Evolutionary conservation across 2,113 vertebrate genomes (phyloP), one percentile per base, ranked within the genome.

Genomic region (Helogale parvula): DNA sequence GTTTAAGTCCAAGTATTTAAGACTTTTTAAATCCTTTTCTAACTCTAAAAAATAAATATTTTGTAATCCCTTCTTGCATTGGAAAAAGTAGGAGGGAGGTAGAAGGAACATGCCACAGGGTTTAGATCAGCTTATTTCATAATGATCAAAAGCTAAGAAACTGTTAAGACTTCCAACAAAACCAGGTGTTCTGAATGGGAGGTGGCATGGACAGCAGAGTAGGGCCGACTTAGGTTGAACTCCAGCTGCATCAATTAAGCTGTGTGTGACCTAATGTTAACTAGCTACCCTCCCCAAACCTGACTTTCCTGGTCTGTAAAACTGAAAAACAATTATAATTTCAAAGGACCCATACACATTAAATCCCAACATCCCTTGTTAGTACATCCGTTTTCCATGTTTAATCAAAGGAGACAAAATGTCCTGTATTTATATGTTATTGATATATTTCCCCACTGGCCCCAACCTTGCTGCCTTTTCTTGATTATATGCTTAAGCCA

Each of bases 61-160:
- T 82, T 71, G 2, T 87, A 92, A 93, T 66, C 3, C 8, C 3
- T 25, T 80, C 54, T 54, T 80, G n/a, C 45, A 83, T 15, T 25
- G 14, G 69, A 74, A 69, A 88, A 95, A 69, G 25, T 33, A 90
- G 52, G 80, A 52, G 3, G 23, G 8, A 68, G 6, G 5, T 27
- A 50, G 7, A 88, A 63, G 14, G 31, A 90, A 96, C 94, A 92
- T 27, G 38, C 5, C 15, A 68, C 80, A 68, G 31, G 1, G 41
- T 41, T 65, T 81, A 41, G 66, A 63, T 76, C 17, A 94, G 33
- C 33, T 94, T 54, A 33, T 82, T 85, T 69, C 45, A 38, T 52
- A 52, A 84, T 82, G 54, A 84, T 16, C 71, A 35, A 85, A 90
- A 93, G 35, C 68, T 65, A 90, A 72, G 63, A 86, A 95, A 86